A percentile compares a stretch with the other conserved stretches of the same genome.
Conservation (phyloP, 2,797 vertebrate genomes). For the Sarcophilus harrisii region DNA sequence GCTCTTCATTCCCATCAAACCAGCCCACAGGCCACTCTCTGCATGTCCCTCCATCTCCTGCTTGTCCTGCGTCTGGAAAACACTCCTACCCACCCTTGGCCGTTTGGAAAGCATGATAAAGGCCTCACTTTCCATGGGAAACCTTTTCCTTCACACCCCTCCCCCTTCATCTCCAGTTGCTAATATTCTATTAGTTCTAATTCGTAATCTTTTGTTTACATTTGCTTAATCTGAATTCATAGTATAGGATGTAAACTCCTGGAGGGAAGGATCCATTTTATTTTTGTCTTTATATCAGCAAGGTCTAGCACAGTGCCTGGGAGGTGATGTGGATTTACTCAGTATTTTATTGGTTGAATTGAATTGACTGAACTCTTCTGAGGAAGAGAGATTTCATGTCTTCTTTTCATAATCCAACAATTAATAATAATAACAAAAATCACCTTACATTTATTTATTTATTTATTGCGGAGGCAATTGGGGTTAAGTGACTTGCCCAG, state of each 20-base stretch:
- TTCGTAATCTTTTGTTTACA: background rate
- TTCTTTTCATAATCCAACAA: background rate
- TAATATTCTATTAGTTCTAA: background rate
- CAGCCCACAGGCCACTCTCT: background rate
- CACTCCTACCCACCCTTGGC: background rate
- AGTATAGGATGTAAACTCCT: background rate
- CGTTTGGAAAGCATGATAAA: background rate
- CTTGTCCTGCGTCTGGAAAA: background rate
- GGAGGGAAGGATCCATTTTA: background rate
- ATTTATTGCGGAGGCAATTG: too few species aligned
- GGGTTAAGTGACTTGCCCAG: too few species aligned
- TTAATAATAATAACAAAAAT: background rate
- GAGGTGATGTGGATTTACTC: background rate
- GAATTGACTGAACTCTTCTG: background rate
- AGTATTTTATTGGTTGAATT: background rate
- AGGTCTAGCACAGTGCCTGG: background rate
- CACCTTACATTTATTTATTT: background rate
- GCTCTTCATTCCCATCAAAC: background rate
- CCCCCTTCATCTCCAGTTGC: background rate
- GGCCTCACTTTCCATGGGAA: background rate
- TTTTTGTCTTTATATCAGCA: background rate
- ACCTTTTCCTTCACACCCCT: background rate
- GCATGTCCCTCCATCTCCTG: background rate
- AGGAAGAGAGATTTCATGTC: background rate
- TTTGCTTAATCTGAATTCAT: background rate